Evolutionary conservation across 2,888 invertebrate species (phyloP).

Genomic region (Ormyrus rosae): DNA sequence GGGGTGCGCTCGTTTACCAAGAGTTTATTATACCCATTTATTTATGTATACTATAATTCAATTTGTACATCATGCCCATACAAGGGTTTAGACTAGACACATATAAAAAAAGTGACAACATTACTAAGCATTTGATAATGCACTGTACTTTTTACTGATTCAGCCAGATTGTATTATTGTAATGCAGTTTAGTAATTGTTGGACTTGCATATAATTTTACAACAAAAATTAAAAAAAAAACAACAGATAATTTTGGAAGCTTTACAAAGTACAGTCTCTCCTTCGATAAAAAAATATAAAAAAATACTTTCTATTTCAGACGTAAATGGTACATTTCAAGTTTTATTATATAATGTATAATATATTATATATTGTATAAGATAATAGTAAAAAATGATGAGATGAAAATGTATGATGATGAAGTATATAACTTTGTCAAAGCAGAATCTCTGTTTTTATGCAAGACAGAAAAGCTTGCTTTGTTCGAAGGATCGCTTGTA

Average conservation of each 20-base stretch:
- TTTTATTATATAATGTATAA: not conserved
- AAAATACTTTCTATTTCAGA: conserved; percentile 1
- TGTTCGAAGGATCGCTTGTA: conserved; percentile 57
- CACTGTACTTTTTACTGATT: conserved; percentile 61
- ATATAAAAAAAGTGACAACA: conserved; percentile 73
- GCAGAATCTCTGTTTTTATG: conserved; percentile 26
- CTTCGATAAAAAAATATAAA: conserved; percentile 51
- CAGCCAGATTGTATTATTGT: conserved; percentile 61
- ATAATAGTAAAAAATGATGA: conserved; percentile 47
- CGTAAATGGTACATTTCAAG: too few relatives aligned
- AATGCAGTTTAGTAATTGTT: conserved; percentile 54
- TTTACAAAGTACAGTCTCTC: conserved; percentile 39
- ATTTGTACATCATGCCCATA: conserved; percentile 74
- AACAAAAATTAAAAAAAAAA: conserved; percentile 22
- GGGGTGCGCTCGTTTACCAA: too few relatives aligned
- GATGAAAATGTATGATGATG: conserved; percentile 56
- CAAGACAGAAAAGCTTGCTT: conserved; percentile 37
- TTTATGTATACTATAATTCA: conserved; percentile 56
- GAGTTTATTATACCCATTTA: conserved; percentile 12
- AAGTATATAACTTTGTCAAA: conserved; percentile 41
- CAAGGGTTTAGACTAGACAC: conserved; percentile 73
- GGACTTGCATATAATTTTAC: conserved; percentile 9
- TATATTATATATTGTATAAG: conserved; percentile 30
- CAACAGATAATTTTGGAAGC: conserved; percentile 32
- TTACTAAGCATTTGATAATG: conserved; percentile 69